These are phyloP conservation scores for Serilophus lunatus DNA, from an alignment of 2,113 vertebrate species.

Conservation along the genomic window DNA sequence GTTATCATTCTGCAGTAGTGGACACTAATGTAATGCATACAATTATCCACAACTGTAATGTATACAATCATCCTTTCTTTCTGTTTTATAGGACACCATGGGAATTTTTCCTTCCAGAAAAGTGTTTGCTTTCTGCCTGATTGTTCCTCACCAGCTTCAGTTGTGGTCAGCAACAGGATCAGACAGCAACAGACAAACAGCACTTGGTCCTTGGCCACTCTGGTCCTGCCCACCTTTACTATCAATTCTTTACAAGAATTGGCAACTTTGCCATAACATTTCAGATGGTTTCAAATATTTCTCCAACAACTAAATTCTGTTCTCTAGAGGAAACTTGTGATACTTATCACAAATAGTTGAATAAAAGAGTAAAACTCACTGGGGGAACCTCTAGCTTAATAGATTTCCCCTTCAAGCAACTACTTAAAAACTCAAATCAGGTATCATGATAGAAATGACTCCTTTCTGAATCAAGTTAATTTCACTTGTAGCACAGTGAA, in stretches of 20 bases:
- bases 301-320: not conserved
- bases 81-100: not conserved
- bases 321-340: not conserved
- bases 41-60: too few species aligned
- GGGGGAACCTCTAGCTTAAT: not conserved
- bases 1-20: not conserved
- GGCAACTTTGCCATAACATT: not conserved
- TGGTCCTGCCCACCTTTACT: not conserved
- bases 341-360: not conserved
- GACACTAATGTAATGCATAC: not conserved
- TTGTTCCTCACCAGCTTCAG: not conserved
- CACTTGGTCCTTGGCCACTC: not conserved
- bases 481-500: not conserved
- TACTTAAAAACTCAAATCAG: not conserved
- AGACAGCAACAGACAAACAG: not conserved
- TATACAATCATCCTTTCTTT: not conserved
- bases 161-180: not conserved
- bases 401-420: not conserved
- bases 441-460: not conserved
- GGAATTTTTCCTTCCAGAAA: not conserved
- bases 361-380: not conserved
- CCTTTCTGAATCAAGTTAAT: not conserved
- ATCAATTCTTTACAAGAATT: not conserved
- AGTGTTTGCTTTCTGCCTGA: not conserved
- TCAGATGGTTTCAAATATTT: not conserved